Evolutionary conservation across 2,113 vertebrate genomes (phyloP), one percentile per base, ranked within the genome.

Genomic region (Thunnus thynnus): DNA sequence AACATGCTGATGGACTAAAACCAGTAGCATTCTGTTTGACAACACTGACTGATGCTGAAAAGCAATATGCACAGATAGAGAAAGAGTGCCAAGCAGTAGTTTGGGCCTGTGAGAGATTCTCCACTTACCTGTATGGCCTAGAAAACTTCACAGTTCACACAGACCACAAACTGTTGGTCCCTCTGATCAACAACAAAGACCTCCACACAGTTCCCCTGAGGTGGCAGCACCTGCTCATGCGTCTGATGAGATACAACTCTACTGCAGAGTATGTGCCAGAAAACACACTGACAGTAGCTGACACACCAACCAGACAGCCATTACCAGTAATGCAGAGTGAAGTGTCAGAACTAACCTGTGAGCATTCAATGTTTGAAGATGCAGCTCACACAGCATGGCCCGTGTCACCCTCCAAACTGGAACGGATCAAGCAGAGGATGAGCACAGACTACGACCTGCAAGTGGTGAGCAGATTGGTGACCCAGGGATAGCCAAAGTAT

Each of bases 241-340:
- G 4, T 18, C 56, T 58, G 22, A 25, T 58, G 56, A 58, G 56
- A 22, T 58, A 58, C 56, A 58, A 25, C 20, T n/a, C 56, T 10
- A 58, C n/a, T 58, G 56, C 22, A 25, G 54, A 56, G n/a, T 56
- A 56, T 22, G 11, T 56, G 54, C 54, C 54, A 56, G 54, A 14
- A n/a, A 56, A 56, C 9, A 56, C n/a, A 56, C n/a, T 56, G 17
- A 56, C 54, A n/a, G 54, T 56, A 56, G 54, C 54, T 56, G 56
- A 58, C 20, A 25, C 56, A 25, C 56, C 22, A n/a, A 22, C 56
- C 12, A 22, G 56, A 58, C 10, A 58, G 22, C 22, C 10, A 13
- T 13, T 58, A 13, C 10, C 56, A 4, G 56, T 58, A 13, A 58
- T 58, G 13, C 56, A 58, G 20, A 58, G 20, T 25, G n/a, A 58